Evolutionary conservation across 2,113 vertebrate genomes (phyloP).

Genomic region (Anser cygnoides): DNA sequence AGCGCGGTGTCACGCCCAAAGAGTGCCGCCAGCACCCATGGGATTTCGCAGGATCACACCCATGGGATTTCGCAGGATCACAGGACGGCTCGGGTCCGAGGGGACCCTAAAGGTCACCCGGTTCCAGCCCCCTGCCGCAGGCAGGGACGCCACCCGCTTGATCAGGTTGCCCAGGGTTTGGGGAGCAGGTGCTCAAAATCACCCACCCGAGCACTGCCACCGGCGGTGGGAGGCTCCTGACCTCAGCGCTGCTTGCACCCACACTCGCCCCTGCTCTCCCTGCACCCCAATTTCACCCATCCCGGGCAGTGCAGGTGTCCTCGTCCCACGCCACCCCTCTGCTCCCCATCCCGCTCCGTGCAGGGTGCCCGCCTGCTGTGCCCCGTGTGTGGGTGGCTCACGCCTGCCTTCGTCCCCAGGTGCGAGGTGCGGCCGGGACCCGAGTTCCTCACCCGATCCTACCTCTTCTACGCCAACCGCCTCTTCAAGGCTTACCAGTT

Average conservation of each 20-base stretch:
- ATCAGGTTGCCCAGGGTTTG: accelerated
- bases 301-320: too few species aligned
- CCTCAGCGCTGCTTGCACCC: accelerated
- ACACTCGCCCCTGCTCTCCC: accelerated
- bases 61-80: too few species aligned
- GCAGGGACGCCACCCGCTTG: too few species aligned
- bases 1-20: too few species aligned
- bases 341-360: neutral
- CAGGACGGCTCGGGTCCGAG: too few species aligned
- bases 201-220: neutral
- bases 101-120: too few species aligned
- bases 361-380: too few species aligned
- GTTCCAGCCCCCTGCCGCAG: too few species aligned
- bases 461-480: constrained; percentile 86
- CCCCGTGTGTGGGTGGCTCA: neutral
- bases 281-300: accelerated
- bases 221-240: neutral
- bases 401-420: constrained; percentile 57
- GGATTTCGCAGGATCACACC: too few species aligned
- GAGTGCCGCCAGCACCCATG: too few species aligned
- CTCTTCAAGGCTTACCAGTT: constrained; percentile 89
- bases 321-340: too few species aligned
- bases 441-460: constrained; percentile 89
- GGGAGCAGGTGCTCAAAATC: neutral
- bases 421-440: constrained; percentile 91